Base-by-base conservation (phyloP, 2,113 vertebrate genomes). In the Atlantisia rogersi region DNA sequence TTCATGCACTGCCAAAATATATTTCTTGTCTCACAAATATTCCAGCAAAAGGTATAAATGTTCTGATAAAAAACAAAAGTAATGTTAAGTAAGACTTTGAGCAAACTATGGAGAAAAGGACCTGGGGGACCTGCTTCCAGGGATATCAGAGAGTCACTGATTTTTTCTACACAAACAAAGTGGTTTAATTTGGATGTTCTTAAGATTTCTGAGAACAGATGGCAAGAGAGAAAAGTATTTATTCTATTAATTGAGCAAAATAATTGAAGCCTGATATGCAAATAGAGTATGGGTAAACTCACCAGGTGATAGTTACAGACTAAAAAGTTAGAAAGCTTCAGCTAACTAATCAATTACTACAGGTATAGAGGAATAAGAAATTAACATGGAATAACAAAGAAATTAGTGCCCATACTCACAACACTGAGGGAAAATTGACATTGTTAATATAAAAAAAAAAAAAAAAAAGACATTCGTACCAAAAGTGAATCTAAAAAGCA, bases 201-300 rank as follows among this genome's bases (percentile, higher is more conserved):
- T 48, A 78, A 17, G 17, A 89, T 92, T 89, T 95, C 65, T 68
- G 50, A 94, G 92, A 95, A 82, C 31, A 92, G 18, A 39, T 82
- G 44, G 40, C n/a, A 91, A 60, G 31, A 74, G 9, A 76, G 32
- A 93, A 53, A 16, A 83, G 20, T 46, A 22, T 63, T 56, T 56
- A 87, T 16, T 59, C 58, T 50, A 11, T 63, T 29, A 83, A 67
- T 84, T 31, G n/a, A 32, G 50, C 13, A 78, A 84, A 59, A 89
- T 39, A 76, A 70, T 32, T 60, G 77, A 50, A 69, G 75, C 11
- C 59, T 37, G n/a, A 37, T 21, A 31, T 37, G 5, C 48, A 82
- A 70, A 68, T 48, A 80, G 10, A 69, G 1, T 59, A 12, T 24
- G 18, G 35, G 10, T 42, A 59, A 71, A 53, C n/a, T 37, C 46